phyloP scores from a whole-genome alignment of 1,140 invertebrate species.

The Acromyrmex heyeri region DNA sequence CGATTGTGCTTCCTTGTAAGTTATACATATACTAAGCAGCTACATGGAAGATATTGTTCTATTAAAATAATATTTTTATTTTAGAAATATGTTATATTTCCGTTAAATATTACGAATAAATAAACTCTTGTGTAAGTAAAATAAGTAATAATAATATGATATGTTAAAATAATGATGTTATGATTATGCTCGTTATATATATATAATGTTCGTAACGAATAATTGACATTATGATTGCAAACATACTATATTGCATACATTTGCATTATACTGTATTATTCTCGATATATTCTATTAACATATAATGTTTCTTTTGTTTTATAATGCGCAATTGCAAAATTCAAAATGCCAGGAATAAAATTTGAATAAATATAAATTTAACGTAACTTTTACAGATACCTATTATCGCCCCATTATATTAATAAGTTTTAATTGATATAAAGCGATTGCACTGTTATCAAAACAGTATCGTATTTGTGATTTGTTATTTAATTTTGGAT shows the following conservation, averaged over 20 bases:
- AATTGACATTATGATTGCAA: neutral
- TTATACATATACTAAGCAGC: too few relatives aligned
- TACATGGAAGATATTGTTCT: too few relatives aligned
- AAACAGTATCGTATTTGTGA: too few relatives aligned
- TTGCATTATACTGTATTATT: conserved; percentile 2
- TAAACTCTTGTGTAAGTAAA: neutral
- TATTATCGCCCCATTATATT: too few relatives aligned
- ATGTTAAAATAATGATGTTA: neutral
- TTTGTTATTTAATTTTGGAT: too few relatives aligned
- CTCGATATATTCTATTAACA: neutral
- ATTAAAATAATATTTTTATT: neutral
- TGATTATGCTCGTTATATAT: too few relatives aligned
- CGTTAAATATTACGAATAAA: neutral
- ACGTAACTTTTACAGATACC: too few relatives aligned
- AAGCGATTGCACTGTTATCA: too few relatives aligned
- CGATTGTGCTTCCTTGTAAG: too few relatives aligned
- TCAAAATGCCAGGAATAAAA: neutral
- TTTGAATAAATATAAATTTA: neutral
- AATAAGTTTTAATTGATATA: too few relatives aligned
- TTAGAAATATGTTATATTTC: neutral
- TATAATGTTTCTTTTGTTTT: conserved; percentile 18
- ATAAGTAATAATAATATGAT: neutral
- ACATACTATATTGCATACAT: neutral
- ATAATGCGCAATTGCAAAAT: neutral
- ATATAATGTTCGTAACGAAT: neutral